Evolutionary conservation across 2,113 vertebrate genomes (phyloP), one percentile per base, ranked within the genome.

Genomic region (Corythoichthys intestinalis): DNA sequence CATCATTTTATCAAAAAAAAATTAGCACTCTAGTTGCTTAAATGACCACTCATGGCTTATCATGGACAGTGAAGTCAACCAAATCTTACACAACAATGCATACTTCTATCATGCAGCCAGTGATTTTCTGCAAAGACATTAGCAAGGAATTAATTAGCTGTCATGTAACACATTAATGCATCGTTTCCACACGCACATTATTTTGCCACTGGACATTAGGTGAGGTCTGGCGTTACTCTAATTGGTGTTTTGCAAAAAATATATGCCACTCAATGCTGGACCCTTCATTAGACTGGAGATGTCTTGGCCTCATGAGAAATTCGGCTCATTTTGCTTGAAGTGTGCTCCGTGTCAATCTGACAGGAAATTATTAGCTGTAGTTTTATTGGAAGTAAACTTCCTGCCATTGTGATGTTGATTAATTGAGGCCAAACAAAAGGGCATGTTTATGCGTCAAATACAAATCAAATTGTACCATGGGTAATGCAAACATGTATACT

Each of bases 221-320:
- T 77, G 76, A 77, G 46, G 70, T 77, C 72, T 69, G 70, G 73
- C 62, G 69, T 56, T 38, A 49, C 69, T 72, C 73, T 88, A 86
- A 89, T 88, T 85, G 82, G 75, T 70, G 71, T 77, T 69, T 75
- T 72, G 75, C 72, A 76, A 80, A 85, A 44, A 80, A 85, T 79
- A 69, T 73, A 77, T 15, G 71, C 69, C 77, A 80, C 57, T 89
- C 80, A 84, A 49, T 72, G 76, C 62, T 71, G 78, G 77, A 74
- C 65, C 71, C 59, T 81, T 88, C 87, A 85, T 82, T 81, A 88
- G 76, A 61, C 80, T 80, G 59, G 68, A 77, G 65, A 74, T 60
- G 70, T 72, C 58, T 65, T 58, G 48, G 66, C 57, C 54, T 76
- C 66, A 47, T 79, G 65, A 76, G 70, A 52, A 75, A 77, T 76